These are phyloP conservation scores for Heliornis fulica DNA, from an alignment of 2,113 vertebrate genomes.

Conservation along the genomic window DNA sequence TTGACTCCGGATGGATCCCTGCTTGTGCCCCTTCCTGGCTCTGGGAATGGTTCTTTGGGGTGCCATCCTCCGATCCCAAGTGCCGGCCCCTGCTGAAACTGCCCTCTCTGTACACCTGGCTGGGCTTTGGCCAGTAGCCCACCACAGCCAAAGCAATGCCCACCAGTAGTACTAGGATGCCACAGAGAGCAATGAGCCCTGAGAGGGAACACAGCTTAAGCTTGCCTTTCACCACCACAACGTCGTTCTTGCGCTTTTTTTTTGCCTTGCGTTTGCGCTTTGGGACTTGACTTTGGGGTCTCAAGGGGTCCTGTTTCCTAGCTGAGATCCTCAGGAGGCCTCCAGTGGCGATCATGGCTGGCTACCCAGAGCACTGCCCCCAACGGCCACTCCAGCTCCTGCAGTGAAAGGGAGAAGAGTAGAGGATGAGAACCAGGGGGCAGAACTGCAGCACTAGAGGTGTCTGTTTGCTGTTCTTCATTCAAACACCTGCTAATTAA, in stretches of 20 bases:
- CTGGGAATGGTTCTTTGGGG: constrained; percentile 19
- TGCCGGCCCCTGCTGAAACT: constrained; percentile 24
- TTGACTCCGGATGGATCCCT: neutral
- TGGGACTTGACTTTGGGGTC: constrained; percentile 80
- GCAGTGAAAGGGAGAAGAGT: constrained; percentile 57
- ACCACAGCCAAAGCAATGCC: constrained; percentile 89
- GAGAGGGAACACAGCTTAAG: constrained; percentile 89
- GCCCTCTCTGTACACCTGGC: constrained; percentile 70
- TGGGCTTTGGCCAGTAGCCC: constrained; percentile 92
- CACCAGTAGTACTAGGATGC: constrained; percentile 87
- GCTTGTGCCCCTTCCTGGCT: neutral
- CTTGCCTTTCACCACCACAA: constrained; percentile 95
- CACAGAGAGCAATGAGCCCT: constrained; percentile 86
- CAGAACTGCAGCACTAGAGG: neutral
- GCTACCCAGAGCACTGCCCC: constrained; percentile 8
- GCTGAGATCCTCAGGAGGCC: constrained; percentile 93
- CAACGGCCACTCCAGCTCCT: constrained; percentile 63
- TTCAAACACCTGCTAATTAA: neutral
- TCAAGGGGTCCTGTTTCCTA: constrained; percentile 89
- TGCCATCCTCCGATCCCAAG: neutral
- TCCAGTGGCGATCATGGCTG: constrained; percentile 95
- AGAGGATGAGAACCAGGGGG: neutral
- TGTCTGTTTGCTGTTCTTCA: neutral
- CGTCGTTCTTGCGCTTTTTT: constrained; percentile 89
- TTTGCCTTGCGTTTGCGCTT: constrained; percentile 86